Conservation (phyloP, 2,113 vertebrate genomes). For the Heterotis niloticus region DNA sequence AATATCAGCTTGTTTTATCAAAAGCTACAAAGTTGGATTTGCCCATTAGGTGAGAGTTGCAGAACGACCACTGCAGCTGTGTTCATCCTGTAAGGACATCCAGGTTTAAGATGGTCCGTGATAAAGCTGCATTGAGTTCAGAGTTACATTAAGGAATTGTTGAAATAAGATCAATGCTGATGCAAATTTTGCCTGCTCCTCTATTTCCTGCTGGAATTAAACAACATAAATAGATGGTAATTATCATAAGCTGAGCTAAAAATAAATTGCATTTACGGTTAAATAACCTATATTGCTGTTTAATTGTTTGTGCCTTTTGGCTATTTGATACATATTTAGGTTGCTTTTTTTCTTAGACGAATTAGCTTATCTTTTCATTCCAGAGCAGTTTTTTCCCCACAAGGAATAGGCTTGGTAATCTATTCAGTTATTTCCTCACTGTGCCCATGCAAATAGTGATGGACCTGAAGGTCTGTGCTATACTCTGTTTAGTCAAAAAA, state of each 20-base stretch:
- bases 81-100: not conserved
- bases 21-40: not conserved
- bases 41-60: slow-evolving; percentile 8
- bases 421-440: slow-evolving; percentile 57
- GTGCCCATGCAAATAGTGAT: slow-evolving; percentile 61
- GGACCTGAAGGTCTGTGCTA: slow-evolving; percentile 28
- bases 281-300: slow-evolving; percentile 62
- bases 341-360: slow-evolving; percentile 64
- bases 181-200: slow-evolving; percentile 30
- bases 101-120: not conserved
- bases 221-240: slow-evolving; percentile 57
- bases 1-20: not conserved
- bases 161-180: not conserved
- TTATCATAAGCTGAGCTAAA: slow-evolving; percentile 62
- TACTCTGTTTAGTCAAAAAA: slow-evolving; percentile 13
- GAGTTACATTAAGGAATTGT: not conserved
- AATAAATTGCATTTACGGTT: slow-evolving; percentile 55
- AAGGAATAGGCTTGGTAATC: slow-evolving; percentile 70
- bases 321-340: slow-evolving; percentile 69
- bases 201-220: slow-evolving; percentile 43
- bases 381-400: slow-evolving; percentile 67
- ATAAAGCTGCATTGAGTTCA: not conserved
- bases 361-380: slow-evolving; percentile 71
- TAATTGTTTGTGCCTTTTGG: slow-evolving; percentile 62
- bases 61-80: not conserved